Percentiles rank a stretch among this genome's conserved stretches.
These are phyloP conservation scores for Tenebrio molitor DNA, from an alignment of 1,140 invertebrate genomes.

Conservation along the genomic window DNA sequence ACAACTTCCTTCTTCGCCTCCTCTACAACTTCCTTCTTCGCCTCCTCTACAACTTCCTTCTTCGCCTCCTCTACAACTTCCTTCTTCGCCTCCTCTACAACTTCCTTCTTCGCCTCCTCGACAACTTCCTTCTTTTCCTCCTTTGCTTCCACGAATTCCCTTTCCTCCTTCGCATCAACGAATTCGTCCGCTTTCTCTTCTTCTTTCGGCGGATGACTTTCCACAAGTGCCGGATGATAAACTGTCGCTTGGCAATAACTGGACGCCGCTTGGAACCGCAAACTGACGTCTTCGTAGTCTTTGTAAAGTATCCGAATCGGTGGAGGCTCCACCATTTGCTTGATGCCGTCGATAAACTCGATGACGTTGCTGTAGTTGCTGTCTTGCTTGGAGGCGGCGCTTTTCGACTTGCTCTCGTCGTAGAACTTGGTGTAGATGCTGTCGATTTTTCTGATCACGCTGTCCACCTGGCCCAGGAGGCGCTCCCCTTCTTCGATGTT, in stretches of 20 bases:
- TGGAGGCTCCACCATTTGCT: neutral
- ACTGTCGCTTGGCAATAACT: neutral
- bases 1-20: no score
- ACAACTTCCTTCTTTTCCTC: no score
- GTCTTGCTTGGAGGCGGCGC: neutral
- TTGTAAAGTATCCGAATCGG: neutral
- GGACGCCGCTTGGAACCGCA: neutral
- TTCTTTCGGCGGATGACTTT: neutral
- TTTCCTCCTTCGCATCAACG: no score
- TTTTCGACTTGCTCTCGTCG: slow-evolving; percentile 6
- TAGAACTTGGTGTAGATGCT: slow-evolving; percentile 22
- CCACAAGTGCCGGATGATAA: neutral
- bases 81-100: no score
- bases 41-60: no score
- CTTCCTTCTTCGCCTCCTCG: no score
- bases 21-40: no score
- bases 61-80: no score
- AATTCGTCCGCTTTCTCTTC: neutral
- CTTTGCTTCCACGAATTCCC: no score
- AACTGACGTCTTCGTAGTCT: neutral
- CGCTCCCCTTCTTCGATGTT: slow-evolving; percentile 21
- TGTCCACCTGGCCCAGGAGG: slow-evolving; percentile 4
- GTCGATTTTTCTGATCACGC: slow-evolving; percentile 22
- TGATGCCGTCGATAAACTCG: neutral
- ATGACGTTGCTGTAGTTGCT: neutral